A percentile compares a stretch with the other conserved stretches of the same genome.
Evolutionary conservation across 2,797 vertebrate species (phyloP).

Genomic region (Megaceryle alcyon): DNA sequence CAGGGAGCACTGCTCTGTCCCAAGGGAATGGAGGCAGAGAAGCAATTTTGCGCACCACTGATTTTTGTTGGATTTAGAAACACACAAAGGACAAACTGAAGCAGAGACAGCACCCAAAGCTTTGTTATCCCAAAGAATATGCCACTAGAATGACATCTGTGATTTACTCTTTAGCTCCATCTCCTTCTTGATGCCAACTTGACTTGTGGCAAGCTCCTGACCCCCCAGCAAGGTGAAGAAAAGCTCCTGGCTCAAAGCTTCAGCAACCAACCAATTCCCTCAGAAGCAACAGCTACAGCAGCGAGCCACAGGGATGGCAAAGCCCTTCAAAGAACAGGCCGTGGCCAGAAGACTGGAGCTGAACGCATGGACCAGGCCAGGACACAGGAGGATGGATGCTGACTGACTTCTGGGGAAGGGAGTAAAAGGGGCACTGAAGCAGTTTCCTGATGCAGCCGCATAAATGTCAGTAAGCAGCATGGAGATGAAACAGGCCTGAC

Average conservation of each 20-base stretch:
- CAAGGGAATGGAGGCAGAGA: background rate
- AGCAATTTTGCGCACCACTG: background rate
- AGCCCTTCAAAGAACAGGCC: background rate
- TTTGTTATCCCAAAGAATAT: background rate
- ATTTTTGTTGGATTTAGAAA: background rate
- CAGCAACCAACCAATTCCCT: background rate
- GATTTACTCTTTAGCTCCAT: background rate
- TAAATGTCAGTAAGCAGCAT: conserved; percentile 43
- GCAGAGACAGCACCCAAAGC: background rate
- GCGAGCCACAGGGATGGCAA: background rate
- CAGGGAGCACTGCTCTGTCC: background rate
- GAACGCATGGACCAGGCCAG: background rate
- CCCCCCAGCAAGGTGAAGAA: background rate
- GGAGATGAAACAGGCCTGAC: conserved; percentile 58
- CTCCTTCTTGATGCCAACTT: no score
- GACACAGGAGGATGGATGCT: fast-evolving
- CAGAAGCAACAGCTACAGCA: background rate
- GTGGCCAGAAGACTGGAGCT: background rate
- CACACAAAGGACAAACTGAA: background rate
- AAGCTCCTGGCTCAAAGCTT: background rate
- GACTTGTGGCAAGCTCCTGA: background rate
- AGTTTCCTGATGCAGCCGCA: background rate
- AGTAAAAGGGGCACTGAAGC: background rate
- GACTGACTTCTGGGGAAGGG: background rate
- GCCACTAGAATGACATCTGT: background rate